Evolutionary conservation across 1,140 invertebrate genomes (phyloP), one percentile per base, ranked within the genome.

Genomic region (Drosophila grimshawi): DNA sequence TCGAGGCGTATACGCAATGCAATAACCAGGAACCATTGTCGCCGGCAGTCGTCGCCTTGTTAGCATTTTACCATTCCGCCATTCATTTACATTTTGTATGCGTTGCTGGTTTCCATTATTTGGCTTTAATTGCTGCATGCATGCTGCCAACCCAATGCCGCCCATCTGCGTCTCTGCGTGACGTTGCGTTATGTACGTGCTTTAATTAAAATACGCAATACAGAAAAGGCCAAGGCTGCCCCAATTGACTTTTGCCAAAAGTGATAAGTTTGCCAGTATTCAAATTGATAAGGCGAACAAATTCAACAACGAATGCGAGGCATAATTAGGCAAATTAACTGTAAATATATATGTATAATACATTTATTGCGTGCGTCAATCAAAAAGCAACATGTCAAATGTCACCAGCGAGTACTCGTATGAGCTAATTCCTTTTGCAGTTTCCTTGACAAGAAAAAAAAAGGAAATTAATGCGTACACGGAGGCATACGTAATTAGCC

Each of bases 91-190:
- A 89, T 88, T 88, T 88, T 77, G 77, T 72, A 89, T 88, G 83
- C 83, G 86, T 81, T 78, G 76, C 77, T 80, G 83, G 77, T 76
- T 80, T 67, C 79, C 85, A 88, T 89, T 88, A 88, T 88, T 88
- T 83, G 83, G 73, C 85, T 88, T 88, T 88, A 89, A 88, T 88
- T 88, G 83, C 83, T 83, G 83, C 85, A 81, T 86, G 79, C 81
- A 76, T 63, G 76, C 41, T 48, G 60, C 63, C 64, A 10, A 3
- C 43, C 32, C 5, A 7, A 41, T 11, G 19, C 5, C 7, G 29
- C 53, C 46, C 64, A 53, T 65, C 5, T 5, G 19, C 33, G 30
- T 46, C 29, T 61, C 30, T 43, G 8, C 11, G 39, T 57, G 53
- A 45, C 60, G 66, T n/a, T 64, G 63, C 43, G 59, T 37, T 39